Conservation (phyloP, 2,888 invertebrate genomes). For the Hofmannophila pseudospretella region DNA sequence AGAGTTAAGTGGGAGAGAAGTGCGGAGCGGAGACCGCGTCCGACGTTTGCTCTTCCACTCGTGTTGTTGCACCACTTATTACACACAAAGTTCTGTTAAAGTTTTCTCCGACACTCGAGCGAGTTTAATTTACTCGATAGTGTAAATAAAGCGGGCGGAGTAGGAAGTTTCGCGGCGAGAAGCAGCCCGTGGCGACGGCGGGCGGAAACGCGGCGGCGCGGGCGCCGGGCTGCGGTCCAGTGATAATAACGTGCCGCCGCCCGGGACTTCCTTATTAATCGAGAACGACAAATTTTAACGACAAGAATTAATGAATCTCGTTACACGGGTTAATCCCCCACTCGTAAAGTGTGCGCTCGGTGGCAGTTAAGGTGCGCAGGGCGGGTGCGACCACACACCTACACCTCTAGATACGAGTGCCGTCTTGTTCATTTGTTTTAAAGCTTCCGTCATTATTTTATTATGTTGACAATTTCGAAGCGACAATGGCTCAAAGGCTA, state of each 20-base stretch:
- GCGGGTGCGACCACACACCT: slow-evolving; percentile 38
- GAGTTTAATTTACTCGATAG: slow-evolving; percentile 79
- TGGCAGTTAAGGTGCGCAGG: slow-evolving; percentile 67
- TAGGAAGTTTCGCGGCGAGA: slow-evolving; percentile 70
- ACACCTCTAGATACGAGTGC: slow-evolving; percentile 24
- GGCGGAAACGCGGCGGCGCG: too few species aligned
- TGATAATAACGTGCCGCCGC: slow-evolving; percentile 72
- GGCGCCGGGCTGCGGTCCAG: slow-evolving; percentile 60
- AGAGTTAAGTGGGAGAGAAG: slow-evolving; percentile 76
- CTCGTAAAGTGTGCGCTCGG: slow-evolving; percentile 73
- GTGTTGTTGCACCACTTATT: slow-evolving; percentile 79
- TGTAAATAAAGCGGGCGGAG: slow-evolving; percentile 77
- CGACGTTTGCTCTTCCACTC: slow-evolving; percentile 78
- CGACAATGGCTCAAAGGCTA: too few species aligned
- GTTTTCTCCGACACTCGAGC: slow-evolving; percentile 74
- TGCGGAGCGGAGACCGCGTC: slow-evolving; percentile 72
- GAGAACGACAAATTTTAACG: slow-evolving; percentile 80
- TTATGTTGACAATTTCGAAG: too few species aligned
- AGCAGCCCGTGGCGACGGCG: slow-evolving; percentile 27
- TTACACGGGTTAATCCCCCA: slow-evolving; percentile 78
- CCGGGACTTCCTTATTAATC: slow-evolving; percentile 77
- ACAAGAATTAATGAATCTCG: slow-evolving; percentile 80
- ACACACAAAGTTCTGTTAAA: slow-evolving; percentile 78
- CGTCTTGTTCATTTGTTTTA: slow-evolving; percentile 19
- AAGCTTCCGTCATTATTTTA: neutral